phyloP scores from a whole-genome alignment of 1,140 invertebrate species.

The Phymastichus coffea region DNA sequence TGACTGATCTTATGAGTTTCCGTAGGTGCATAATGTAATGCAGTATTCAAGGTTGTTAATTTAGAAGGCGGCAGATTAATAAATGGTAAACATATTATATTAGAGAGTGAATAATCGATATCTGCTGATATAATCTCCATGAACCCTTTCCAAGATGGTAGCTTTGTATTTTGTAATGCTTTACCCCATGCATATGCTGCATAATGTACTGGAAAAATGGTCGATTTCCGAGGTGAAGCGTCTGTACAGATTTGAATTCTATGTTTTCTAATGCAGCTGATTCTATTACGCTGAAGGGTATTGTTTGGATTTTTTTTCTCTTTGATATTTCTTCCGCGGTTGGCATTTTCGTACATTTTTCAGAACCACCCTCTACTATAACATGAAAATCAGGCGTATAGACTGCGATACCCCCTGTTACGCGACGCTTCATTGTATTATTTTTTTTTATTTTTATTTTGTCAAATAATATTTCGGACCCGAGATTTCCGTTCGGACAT shows the following conservation, averaged over 20 bases:
- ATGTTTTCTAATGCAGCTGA: background rate
- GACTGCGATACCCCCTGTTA: conserved; percentile 28
- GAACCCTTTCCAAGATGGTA: conserved; percentile 24
- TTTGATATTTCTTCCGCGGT: background rate
- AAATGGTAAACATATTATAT: conserved; percentile 26
- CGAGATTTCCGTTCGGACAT: too few species aligned
- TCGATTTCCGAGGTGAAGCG: background rate
- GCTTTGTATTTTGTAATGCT: background rate
- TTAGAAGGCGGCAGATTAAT: conserved; percentile 24
- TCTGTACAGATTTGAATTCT: background rate
- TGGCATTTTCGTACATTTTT: background rate
- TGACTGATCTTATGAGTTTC: conserved; percentile 26
- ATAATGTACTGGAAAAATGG: background rate
- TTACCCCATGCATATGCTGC: conserved; percentile 12
- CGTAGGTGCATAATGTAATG: conserved; percentile 10
- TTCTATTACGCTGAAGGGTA: background rate
- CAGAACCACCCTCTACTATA: background rate
- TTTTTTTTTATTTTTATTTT: too few species aligned
- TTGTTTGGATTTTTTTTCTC: background rate
- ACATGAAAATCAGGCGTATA: conserved; percentile 3
- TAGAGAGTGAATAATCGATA: background rate
- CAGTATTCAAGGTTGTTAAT: conserved; percentile 28
- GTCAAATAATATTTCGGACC: too few species aligned
- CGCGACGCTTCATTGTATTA: too few species aligned
- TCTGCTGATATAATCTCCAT: conserved; percentile 14